Percentiles rank a stretch among this genome's conserved stretches.
Conservation (phyloP, 2,888 invertebrate species). For the Unio delphinus region DNA sequence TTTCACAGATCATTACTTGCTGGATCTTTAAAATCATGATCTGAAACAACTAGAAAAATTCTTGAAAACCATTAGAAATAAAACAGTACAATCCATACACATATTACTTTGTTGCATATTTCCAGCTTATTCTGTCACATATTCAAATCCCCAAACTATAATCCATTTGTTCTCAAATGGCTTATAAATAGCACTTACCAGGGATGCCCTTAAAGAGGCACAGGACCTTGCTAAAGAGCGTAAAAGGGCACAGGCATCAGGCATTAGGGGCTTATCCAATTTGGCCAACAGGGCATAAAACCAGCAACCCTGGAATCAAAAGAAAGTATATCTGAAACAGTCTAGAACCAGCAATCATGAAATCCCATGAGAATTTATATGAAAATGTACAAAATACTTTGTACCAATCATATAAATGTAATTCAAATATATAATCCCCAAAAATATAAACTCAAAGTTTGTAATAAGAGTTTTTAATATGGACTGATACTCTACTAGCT, state of each 20-base stretch:
- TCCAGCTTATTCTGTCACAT: not conserved
- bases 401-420: not conserved
- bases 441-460: not conserved
- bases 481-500: not conserved
- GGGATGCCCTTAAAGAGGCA: conserved; percentile 65
- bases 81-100: too few relatives aligned
- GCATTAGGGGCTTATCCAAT: conserved; percentile 79
- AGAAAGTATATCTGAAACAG: not conserved
- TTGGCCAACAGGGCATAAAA: conserved; percentile 80
- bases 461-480: not conserved
- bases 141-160: not conserved
- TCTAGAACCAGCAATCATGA: not conserved
- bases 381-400: not conserved
- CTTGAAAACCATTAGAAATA: too few relatives aligned
- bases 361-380: not conserved
- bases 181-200: conserved; percentile 51
- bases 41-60: too few relatives aligned
- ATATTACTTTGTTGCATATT: too few relatives aligned
- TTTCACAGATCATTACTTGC: too few relatives aligned
- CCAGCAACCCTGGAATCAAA: conserved; percentile 77
- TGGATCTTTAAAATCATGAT: too few relatives aligned
- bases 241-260: conserved; percentile 79
- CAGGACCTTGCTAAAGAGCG: conserved; percentile 79
- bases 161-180: not conserved
- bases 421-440: not conserved